Evolutionary conservation across 2,113 vertebrate genomes (phyloP).

Genomic region (Pagrus major): DNA sequence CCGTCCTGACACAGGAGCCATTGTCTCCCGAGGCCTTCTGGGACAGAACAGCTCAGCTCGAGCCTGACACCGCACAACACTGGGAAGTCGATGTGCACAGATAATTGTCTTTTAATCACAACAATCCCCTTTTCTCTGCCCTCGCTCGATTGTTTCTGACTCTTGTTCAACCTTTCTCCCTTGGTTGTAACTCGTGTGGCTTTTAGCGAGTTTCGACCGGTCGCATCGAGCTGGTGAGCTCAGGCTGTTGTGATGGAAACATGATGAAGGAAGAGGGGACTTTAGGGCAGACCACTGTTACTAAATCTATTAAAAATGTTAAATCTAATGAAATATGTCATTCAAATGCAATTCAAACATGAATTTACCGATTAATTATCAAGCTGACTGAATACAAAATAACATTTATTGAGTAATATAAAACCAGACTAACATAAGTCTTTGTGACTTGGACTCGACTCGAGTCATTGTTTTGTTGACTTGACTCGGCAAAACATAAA

Average conservation of each 20-base stretch:
- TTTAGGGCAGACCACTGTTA: neutral
- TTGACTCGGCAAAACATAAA: too few relatives aligned
- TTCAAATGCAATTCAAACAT: neutral
- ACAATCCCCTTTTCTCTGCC: constrained; percentile 79
- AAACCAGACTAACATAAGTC: too few relatives aligned
- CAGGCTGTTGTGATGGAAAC: neutral
- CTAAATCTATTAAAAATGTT: neutral
- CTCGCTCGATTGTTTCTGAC: constrained; percentile 67
- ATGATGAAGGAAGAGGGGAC: neutral
- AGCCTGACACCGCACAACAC: constrained; percentile 86
- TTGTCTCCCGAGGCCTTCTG: constrained; percentile 81
- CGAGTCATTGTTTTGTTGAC: too few relatives aligned
- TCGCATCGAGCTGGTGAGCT: neutral
- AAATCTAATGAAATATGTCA: neutral
- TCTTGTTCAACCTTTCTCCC: constrained; percentile 58
- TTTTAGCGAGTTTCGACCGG: constrained; percentile 52
- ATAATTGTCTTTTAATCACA: constrained; percentile 85
- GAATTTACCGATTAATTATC: neutral
- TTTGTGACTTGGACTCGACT: too few relatives aligned
- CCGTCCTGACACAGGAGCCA: constrained; percentile 77
- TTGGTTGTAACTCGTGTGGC: constrained; percentile 44
- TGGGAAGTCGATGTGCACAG: constrained; percentile 84
- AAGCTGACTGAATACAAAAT: neutral
- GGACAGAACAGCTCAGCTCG: constrained; percentile 79
- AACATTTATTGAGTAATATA: neutral